Base-by-base conservation (phyloP, 1,140 invertebrate species). In the Zaprionus ghesquierei region DNA sequence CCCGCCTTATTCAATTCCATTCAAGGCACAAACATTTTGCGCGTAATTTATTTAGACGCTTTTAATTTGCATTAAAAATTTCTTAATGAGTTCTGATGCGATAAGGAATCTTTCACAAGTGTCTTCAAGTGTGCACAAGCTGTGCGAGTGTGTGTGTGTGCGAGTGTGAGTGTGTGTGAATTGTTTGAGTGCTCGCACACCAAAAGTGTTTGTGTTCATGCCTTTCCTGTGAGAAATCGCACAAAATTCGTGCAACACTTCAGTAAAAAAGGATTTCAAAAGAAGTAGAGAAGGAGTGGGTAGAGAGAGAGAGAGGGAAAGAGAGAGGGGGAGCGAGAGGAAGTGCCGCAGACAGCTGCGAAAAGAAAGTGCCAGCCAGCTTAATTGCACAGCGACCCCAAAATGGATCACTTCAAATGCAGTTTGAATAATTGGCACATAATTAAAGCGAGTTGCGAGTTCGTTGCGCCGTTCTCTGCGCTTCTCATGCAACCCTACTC, bases 141-240 rank as follows among this genome's bases (percentile, higher is more conserved):
- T 38, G 44, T 35, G 31, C 29, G 8, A 61, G 29, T 49, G 41
- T 33, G 18, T 49, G 27, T 56, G 56, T 59, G 33, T 68, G 46
- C 13, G 8, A 20, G 20, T 54, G 50, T 41, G 68, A 35, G 35
- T 38, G 35, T 61, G 46, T 70, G 23, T 64, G 54, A 75, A 60
- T 68, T 72, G 27, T 12, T 66, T 59, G 66, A 72, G 69, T 72
- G 63, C 33, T 33, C 69, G 51, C 70, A 78, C 68, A 78, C 68
- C 61, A 70, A 66, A 78, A 91, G 89, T 91, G 89, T 91, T 91
- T 91, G 73, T 69, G 60, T 80, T 90, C 77, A 87, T 89, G 85
- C 89, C 89, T 91, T 91, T 86, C 89, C 89, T 91, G 89, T 91
- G 76, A 91, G 86, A 89, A 89, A 89, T 89, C 84, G 84, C 84